phyloP scores from a whole-genome alignment of 2,797 vertebrate genomes.

The Hafferia zeledoni region DNA sequence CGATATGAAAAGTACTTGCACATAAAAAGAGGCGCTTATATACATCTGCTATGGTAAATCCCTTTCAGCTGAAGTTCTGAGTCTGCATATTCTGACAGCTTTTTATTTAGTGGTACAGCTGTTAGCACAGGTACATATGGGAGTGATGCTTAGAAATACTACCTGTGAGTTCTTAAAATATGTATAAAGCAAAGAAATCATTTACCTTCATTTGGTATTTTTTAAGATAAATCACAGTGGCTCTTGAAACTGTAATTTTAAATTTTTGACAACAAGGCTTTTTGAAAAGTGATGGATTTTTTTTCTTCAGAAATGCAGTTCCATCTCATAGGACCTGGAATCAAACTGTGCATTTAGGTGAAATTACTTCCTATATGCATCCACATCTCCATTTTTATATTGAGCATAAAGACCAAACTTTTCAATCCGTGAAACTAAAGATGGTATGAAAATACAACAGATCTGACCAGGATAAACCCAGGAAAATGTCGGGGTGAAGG shows the following conservation, averaged over 20 bases:
- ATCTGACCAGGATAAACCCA: not conserved
- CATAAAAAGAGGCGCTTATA: constrained; percentile 24
- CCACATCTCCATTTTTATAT: not conserved
- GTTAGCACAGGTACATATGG: constrained; percentile 37
- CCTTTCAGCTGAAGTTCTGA: constrained; percentile 61
- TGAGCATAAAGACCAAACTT: not conserved
- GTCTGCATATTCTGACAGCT: constrained; percentile 55
- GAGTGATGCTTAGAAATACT: constrained; percentile 49
- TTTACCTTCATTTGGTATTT: constrained; percentile 43
- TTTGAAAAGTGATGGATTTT: not conserved
- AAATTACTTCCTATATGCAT: not conserved
- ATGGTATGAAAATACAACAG: not conserved
- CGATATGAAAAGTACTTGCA: not conserved
- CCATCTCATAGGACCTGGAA: not conserved
- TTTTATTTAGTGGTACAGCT: constrained; percentile 54
- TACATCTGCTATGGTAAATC: constrained; percentile 52
- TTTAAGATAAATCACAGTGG: constrained; percentile 24
- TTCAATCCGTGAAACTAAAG: not conserved
- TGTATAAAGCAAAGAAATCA: constrained; percentile 52
- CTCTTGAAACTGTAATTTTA: constrained; percentile 7
- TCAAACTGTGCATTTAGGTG: not conserved
- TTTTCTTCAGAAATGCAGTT: not conserved
- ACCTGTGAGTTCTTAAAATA: constrained; percentile 64
- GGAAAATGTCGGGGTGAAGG: not conserved
- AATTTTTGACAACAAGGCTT: not conserved